A percentile compares a stretch with the other conserved stretches of the same genome.
Conservation (phyloP, 2,113 vertebrate genomes). For the Ondatra zibethicus region DNA sequence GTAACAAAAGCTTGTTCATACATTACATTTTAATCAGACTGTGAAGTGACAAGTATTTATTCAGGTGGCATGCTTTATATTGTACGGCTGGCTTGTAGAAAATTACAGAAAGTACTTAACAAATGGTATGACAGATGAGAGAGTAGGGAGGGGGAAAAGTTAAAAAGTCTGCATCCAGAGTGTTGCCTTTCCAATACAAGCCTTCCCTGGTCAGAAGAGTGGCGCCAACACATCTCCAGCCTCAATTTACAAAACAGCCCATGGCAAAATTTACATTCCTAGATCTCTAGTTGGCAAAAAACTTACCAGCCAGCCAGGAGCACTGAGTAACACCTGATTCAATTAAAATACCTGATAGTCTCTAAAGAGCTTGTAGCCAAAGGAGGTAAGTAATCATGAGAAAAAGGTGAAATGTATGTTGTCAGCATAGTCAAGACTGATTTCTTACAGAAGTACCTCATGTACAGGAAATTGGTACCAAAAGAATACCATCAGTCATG, state of each 20-base stretch:
- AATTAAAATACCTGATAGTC: not conserved
- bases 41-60: slow-evolving; percentile 22
- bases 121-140: not conserved
- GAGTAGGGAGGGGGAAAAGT: not conserved
- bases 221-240: not conserved
- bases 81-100: not conserved
- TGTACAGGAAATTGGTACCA: not conserved
- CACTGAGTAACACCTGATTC: not conserved
- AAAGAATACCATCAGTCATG: not conserved
- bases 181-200: not conserved
- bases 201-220: not conserved
- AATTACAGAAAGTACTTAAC: not conserved
- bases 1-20: slow-evolving; percentile 62
- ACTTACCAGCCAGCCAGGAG: not conserved
- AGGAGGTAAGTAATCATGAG: not conserved
- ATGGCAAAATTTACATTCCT: not conserved
- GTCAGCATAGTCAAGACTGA: not conserved
- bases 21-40: not conserved
- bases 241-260: not conserved
- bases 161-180: not conserved
- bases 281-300: not conserved
- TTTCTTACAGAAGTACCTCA: not conserved
- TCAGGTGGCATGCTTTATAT: not conserved
- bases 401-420: not conserved
- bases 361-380: not conserved